Base-by-base conservation (phyloP, 2,888 invertebrate genomes). In the Mesorhabditis belari region DNA sequence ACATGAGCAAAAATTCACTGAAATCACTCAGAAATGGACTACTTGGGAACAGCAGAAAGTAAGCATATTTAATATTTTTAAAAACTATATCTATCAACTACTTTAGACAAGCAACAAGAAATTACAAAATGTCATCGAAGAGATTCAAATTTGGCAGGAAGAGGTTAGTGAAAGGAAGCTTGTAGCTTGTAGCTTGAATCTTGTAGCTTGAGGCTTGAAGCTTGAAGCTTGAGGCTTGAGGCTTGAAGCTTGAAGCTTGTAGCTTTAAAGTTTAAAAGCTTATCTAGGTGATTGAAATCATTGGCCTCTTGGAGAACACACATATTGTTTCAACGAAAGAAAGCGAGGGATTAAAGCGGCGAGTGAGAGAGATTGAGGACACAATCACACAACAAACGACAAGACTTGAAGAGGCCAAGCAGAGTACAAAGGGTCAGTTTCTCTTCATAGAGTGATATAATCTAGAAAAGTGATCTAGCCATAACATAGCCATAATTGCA, bases 121-220 rank as follows among this genome's bases (percentile, higher is more conserved):
- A 6, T 19, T 55, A 1, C 17, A n/a, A 25, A 62, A 57, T 44
- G 64, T 66, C 3, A 65, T 74, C 23, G 74, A 74, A 57, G 74
- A 75, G 59, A 64, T 75, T 25, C 71, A 75, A 60, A 74, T 73
- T 67, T 74, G 73, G 74, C 74, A 74, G 60, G 65, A 66, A n/a
- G 74, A 74, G 49, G 73, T 75, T 4, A n/a, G 49, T 19, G n/a
- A 49, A 12, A 25, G 17, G 35, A 23, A 17, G 53, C 17, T 19
- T 44, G 17, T 17, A 17, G 17, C 17, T 44, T 44, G n/a, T n/a
- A n/a, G n/a, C n/a, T n/a, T n/a, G n/a, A n/a, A n/a, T n/a, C n/a
- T n/a, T n/a, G n/a, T n/a, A n/a, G n/a, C n/a, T n/a, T n/a, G n/a
- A n/a, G n/a, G n/a, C n/a, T n/a, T n/a, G n/a, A n/a, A n/a, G n/a